Percentiles rank a stretch among this genome's conserved stretches.
Conservation (phyloP, 2,113 vertebrate genomes). For the Eira barbara region DNA sequence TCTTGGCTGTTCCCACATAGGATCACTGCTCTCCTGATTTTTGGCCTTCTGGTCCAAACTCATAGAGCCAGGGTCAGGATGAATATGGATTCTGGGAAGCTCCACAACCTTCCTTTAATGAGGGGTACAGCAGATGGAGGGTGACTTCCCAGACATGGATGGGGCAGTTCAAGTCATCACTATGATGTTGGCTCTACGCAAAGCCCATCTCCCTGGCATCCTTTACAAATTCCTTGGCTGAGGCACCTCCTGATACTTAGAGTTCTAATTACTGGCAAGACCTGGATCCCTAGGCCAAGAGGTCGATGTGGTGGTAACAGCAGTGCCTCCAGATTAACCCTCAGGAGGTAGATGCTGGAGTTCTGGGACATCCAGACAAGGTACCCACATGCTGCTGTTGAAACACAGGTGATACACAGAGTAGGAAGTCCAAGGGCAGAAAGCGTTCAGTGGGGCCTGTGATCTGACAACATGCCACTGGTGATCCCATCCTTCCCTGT, state of each 20-base stretch:
- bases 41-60: background rate
- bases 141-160: background rate
- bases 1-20: background rate
- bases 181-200: background rate
- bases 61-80: background rate
- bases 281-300: background rate
- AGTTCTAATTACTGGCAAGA: background rate
- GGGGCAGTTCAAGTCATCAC: background rate
- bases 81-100: background rate
- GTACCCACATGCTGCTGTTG: background rate
- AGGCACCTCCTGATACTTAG: background rate
- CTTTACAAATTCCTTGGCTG: background rate
- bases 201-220: background rate
- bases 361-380: background rate
- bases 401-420: background rate
- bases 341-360: background rate
- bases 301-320: background rate
- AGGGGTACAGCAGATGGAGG: background rate
- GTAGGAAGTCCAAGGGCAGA: background rate
- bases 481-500: background rate
- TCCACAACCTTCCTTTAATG: background rate
- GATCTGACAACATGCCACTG: background rate
- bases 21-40: background rate
- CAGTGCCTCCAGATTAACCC: background rate
- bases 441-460: background rate